Evolutionary conservation across 2,113 vertebrate genomes (phyloP).

Genomic region (Corythoichthys intestinalis): DNA sequence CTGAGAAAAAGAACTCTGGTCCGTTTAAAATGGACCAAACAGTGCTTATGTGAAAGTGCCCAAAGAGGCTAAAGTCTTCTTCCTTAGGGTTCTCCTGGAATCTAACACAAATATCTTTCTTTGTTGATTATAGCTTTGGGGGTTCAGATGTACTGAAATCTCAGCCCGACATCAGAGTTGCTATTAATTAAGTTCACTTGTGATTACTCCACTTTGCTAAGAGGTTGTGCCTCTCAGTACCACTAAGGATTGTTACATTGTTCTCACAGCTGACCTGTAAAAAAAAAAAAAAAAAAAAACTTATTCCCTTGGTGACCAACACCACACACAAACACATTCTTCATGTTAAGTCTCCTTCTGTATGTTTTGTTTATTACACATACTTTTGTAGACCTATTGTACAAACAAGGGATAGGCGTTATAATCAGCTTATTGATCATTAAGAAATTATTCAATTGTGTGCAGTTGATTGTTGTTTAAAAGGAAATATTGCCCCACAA

Average conservation of each 20-base stretch:
- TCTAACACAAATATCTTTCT: constrained; percentile 43
- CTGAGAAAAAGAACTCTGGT: too few relatives aligned
- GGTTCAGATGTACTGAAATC: constrained; percentile 43
- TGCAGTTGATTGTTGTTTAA: neutral
- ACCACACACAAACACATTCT: constrained; percentile 48
- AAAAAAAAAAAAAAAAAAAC: constrained; percentile 8
- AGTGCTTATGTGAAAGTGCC: too few relatives aligned
- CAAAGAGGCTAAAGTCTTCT: constrained; percentile 12
- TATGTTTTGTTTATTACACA: constrained; percentile 17
- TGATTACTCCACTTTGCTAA: constrained; percentile 42
- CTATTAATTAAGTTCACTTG: constrained; percentile 50
- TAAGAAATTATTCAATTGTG: neutral
- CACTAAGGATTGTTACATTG: constrained; percentile 19
- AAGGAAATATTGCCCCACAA: neutral
- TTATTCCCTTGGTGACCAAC: constrained; percentile 42
- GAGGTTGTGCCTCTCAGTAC: constrained; percentile 16
- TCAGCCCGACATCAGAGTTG: constrained; percentile 49
- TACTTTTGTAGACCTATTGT: neutral
- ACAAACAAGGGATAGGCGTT: neutral
- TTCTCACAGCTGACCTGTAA: constrained; percentile 32
- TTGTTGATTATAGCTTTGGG: constrained; percentile 40
- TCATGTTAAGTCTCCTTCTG: constrained; percentile 30
- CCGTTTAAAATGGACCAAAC: too few relatives aligned
- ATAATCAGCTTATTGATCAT: neutral
- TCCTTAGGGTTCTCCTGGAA: constrained; percentile 12